Base-by-base conservation (phyloP, 2,797 vertebrate species). In the Pseudocheirus occidentalis region DNA sequence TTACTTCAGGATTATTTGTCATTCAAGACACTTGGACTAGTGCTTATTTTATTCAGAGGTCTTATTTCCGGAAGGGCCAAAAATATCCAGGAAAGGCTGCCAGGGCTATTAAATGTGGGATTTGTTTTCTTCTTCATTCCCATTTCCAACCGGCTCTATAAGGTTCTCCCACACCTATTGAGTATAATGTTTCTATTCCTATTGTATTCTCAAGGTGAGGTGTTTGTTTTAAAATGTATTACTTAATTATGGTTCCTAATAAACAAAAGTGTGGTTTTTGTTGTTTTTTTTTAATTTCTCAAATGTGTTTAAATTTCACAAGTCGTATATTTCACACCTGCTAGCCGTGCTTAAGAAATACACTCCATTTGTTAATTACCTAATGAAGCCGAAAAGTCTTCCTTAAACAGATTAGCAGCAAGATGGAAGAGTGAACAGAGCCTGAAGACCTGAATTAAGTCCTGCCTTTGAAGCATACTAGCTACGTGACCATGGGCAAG, bases 51-150 rank as follows among this genome's bases (percentile, higher is more conserved):
- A 7, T 59, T 40, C 91, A 90, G 52, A 95, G 34, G 27, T 34
- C 3, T 91, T 87, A 11, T 94, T 93, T 98, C 58, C 24, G 96
- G 92, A 94, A 96, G 18, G 56, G 92, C 56, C 90, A 66, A 57
- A 66, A 95, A 94, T 89, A 94, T 5, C 11, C 31, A 81, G 40
- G 21, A 87, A 50, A 87, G 13, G 10, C 40, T 1, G 0, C 16
- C 66, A 50, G 1, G 58, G 95, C 28, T 53, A 18, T 90, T 31
- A 90, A 55, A 55, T 18, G 10, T 53, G 29, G 5, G 29, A 0
- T 55, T 90, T 54, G 18, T 50, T 90, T 90, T 90, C 53, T 4
- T 90, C 52, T 52, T 90, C 28, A 34, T 5, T n/a, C 73, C 7
- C 73, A 50, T 87, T 87, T 87, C 40, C 40, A 50, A 27, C 2